Percentiles rank a stretch among this genome's conserved stretches.
Evolutionary conservation across 2,113 vertebrate genomes (phyloP).

Genomic region (Alouatta palliata): DNA sequence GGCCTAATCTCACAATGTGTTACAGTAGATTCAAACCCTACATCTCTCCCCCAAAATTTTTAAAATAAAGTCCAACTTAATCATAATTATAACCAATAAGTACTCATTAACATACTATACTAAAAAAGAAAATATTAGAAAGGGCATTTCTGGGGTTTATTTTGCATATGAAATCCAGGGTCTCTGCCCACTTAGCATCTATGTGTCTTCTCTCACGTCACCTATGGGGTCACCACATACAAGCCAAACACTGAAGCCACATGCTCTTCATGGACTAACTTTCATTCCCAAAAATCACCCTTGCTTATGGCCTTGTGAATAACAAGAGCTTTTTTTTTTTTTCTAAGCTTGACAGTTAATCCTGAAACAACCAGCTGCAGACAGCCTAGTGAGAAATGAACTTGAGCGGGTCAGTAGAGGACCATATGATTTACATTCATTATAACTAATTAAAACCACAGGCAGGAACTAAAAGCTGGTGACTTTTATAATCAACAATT

Average conservation of each 20-base stretch:
- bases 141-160: not conserved
- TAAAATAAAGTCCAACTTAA: not conserved
- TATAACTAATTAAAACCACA: constrained; percentile 74
- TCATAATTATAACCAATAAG: not conserved
- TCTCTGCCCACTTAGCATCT: not conserved
- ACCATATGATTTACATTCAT: constrained; percentile 62
- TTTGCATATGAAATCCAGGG: not conserved
- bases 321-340: constrained; percentile 45
- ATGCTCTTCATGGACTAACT: not conserved
- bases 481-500: constrained; percentile 65
- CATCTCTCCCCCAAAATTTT: not conserved
- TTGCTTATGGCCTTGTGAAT: not conserved
- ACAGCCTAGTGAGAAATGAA: constrained; percentile 64
- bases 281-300: not conserved
- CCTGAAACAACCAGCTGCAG: constrained; percentile 42
- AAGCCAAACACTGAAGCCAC: not conserved
- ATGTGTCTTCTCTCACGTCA: not conserved
- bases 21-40: not conserved
- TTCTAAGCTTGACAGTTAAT: constrained; percentile 53
- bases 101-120: not conserved
- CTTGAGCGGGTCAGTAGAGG: constrained; percentile 36
- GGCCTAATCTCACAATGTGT: not conserved
- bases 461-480: constrained; percentile 52
- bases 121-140: not conserved
- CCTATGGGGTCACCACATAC: not conserved